Base-by-base conservation (phyloP, 2,888 invertebrate genomes). In the Cheilosia impressa region DNA sequence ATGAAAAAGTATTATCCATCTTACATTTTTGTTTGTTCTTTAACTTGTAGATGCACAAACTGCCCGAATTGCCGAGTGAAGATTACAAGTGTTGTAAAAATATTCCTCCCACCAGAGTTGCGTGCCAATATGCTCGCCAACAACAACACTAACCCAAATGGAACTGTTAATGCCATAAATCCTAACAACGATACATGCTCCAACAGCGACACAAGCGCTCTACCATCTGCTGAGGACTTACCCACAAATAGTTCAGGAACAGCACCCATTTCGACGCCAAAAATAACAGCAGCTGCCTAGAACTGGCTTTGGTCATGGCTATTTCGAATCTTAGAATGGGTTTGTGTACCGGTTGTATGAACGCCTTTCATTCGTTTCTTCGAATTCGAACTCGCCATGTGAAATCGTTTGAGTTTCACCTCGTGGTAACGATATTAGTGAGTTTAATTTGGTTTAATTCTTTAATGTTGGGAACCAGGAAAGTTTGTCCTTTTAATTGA, bases 61-160 rank as follows among this genome's bases (percentile, higher is more conserved):
- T 92, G 93, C 83, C 92, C 92, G 5, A 91, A 91, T 87, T 92
- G 92, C 77, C 91, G 92, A 19, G 90, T 90, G 0, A 91, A 90
- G 88, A 90, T 92, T 57, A 90, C 90, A 73, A 90, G 88, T 88
- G 90, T 91, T 79, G 91, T 90, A 85, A 92, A 91, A 90, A 90
- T 92, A 87, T 92, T 90, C 89, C 89, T 92, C 87, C 92, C 92
- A 63, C 90, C 91, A 17, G 92, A 92, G 88, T 88, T 92, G 85
- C 90, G 92, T 87, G 80, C 87, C n/a, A 84, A 83, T 75, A 79
- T 83, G 73, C 50, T 78, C 17, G 82, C 81, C 72, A 75, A 76
- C 15, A 69, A 47, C 15, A 60, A 60, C 17, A 52, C 57, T 45
- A 65, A 19, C 10, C 45, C 58, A 6, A 52, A 85, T 52, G 73